A percentile compares a stretch with the other conserved stretches of the same genome.
Evolutionary conservation across 2,888 invertebrate species (phyloP).

Genomic region (Agrotis segetum): DNA sequence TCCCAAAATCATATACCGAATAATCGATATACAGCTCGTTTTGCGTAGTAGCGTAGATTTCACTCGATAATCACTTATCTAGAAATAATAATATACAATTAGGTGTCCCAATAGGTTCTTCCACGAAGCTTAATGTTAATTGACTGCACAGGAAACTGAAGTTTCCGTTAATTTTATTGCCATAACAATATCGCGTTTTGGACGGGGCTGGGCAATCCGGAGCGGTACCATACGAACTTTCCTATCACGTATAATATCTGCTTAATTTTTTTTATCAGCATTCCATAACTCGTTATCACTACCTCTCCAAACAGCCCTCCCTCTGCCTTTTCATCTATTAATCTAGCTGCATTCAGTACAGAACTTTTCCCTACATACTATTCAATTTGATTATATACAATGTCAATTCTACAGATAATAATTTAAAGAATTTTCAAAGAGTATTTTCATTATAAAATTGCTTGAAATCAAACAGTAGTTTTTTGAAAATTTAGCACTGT

Average conservation of each 20-base stretch:
- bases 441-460: constrained; percentile 47
- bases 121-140: constrained; percentile 65
- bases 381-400: constrained; percentile 68
- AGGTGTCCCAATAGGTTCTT: constrained; percentile 60
- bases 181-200: constrained; percentile 51
- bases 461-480: constrained; percentile 46
- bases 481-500: constrained; percentile 54
- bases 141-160: constrained; percentile 68
- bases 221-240: neutral
- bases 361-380: constrained; percentile 56
- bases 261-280: neutral
- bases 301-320: constrained; percentile 6
- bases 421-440: constrained; percentile 57
- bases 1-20: constrained; percentile 41
- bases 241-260: neutral
- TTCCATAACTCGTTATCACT: constrained; percentile 1
- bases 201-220: constrained; percentile 2
- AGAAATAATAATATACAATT: constrained; percentile 57
- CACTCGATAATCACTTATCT: constrained; percentile 47
- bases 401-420: constrained; percentile 60
- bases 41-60: constrained; percentile 30
- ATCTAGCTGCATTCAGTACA: constrained; percentile 21
- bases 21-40: constrained; percentile 28
- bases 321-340: constrained; percentile 20
- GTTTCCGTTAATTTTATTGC: constrained; percentile 68